A percentile compares a stretch with the other conserved stretches of the same genome.
phyloP scores from a whole-genome alignment of 37 sponge, comb jelly and placozoan genomes.

The Agelas oroides region DNA sequence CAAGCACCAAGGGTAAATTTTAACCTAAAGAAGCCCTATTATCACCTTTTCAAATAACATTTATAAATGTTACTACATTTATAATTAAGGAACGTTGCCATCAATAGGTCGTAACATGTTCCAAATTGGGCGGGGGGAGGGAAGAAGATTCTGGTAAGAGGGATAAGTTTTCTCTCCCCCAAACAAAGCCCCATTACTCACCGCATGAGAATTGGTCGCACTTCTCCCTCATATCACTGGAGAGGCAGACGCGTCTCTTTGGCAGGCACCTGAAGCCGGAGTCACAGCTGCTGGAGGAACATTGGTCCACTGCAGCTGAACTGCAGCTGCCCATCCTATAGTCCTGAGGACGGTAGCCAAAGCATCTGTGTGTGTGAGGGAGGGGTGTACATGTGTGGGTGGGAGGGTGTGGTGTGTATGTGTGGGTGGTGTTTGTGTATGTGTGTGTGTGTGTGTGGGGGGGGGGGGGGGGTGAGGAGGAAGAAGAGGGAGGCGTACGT shows the following conservation, averaged over 20 bases:
- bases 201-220: constrained; percentile 60
- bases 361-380: constrained; percentile 12
- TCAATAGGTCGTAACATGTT: too few relatives aligned
- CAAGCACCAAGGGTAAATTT: not conserved
- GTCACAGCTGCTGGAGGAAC: constrained; percentile 19
- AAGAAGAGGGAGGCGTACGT: too few relatives aligned
- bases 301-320: not conserved
- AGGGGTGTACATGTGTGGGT: too few relatives aligned
- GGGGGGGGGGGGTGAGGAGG: not conserved
- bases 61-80: too few relatives aligned
- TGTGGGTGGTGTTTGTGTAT: not conserved
- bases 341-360: constrained; percentile 12
- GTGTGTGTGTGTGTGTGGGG: not conserved
- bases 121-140: too few relatives aligned
- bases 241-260: constrained; percentile 27
- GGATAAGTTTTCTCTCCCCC: too few relatives aligned
- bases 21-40: not conserved
- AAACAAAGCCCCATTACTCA: not conserved
- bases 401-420: not conserved
- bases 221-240: not conserved
- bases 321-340: constrained; percentile 22
- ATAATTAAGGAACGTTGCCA: too few relatives aligned
- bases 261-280: constrained; percentile 25
- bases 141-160: too few relatives aligned
- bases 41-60: not conserved